Percentiles rank a stretch among this genome's conserved stretches.
Evolutionary conservation across 2,113 vertebrate species (phyloP).

Genomic region (Oryzias javanicus): DNA sequence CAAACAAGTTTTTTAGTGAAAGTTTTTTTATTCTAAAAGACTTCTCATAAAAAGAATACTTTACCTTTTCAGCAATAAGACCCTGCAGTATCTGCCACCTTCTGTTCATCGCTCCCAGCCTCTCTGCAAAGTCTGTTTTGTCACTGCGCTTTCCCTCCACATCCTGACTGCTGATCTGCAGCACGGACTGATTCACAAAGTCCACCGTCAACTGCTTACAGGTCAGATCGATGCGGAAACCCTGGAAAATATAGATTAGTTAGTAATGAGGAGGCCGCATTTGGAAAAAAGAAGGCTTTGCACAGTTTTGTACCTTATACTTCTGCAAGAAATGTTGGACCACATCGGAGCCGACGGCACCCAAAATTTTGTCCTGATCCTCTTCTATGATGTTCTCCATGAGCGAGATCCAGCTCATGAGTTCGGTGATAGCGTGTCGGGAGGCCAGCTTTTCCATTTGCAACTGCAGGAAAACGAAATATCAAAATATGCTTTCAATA

Average conservation of each 20-base stretch:
- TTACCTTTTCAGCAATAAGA: constrained; percentile 88
- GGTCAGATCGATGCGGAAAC: constrained; percentile 92
- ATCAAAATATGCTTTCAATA: background rate
- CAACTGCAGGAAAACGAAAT: constrained; percentile 73
- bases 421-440: constrained; percentile 91
- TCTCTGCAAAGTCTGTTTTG: constrained; percentile 96
- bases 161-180: constrained; percentile 95
- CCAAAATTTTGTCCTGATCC: constrained; percentile 88
- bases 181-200: constrained; percentile 96
- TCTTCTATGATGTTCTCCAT: constrained; percentile 91
- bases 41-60: background rate
- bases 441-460: constrained; percentile 98
- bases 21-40: background rate
- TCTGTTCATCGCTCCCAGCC: constrained; percentile 93
- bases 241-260: constrained; percentile 70
- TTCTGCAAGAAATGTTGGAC: constrained; percentile 87
- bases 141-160: constrained; percentile 95
- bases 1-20: background rate
- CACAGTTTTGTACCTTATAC: constrained; percentile 84
- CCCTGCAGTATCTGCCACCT: constrained; percentile 94
- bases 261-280: background rate
- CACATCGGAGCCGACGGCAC: constrained; percentile 82
- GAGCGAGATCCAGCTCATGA: constrained; percentile 94
- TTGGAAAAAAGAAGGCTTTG: background rate
- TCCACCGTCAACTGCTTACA: constrained; percentile 96